These are phyloP conservation scores for Pristis pectinata DNA, from an alignment of 2,797 vertebrate species.

Conservation along the genomic window DNA sequence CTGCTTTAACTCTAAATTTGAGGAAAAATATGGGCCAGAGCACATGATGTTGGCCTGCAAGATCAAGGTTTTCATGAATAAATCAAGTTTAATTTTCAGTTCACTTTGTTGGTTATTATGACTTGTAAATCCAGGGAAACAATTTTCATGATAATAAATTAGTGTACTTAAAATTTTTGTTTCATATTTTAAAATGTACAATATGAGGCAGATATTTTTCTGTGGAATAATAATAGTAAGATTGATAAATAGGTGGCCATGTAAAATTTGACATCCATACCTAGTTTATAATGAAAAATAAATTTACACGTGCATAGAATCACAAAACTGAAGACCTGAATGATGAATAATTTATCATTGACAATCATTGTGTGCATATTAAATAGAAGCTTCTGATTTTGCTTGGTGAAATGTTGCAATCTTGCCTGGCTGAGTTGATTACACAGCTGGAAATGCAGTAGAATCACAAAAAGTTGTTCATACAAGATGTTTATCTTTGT, in stretches of 20 bases:
- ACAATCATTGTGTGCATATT: neutral
- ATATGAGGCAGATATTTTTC: neutral
- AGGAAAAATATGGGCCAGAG: no score
- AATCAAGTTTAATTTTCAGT: neutral
- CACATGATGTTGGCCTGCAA: no score
- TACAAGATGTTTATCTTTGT: neutral
- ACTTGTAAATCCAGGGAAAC: neutral
- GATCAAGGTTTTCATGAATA: no score
- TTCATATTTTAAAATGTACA: neutral
- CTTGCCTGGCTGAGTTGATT: neutral
- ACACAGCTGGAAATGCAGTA: neutral
- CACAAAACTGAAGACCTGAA: neutral
- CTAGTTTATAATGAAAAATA: neutral
- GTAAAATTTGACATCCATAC: neutral
- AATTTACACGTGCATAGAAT: neutral
- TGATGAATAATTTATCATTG: neutral
- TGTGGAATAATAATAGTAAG: neutral
- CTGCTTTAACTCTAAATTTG: no score
- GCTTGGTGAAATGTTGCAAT: conserved; percentile 1
- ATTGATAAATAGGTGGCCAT: neutral
- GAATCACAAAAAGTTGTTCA: neutral
- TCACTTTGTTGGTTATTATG: neutral
- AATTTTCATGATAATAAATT: neutral
- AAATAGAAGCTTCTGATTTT: neutral
- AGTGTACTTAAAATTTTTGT: neutral